These are phyloP conservation scores for Valencia hispanica DNA, from an alignment of 2,797 vertebrate species.

Conservation along the genomic window DNA sequence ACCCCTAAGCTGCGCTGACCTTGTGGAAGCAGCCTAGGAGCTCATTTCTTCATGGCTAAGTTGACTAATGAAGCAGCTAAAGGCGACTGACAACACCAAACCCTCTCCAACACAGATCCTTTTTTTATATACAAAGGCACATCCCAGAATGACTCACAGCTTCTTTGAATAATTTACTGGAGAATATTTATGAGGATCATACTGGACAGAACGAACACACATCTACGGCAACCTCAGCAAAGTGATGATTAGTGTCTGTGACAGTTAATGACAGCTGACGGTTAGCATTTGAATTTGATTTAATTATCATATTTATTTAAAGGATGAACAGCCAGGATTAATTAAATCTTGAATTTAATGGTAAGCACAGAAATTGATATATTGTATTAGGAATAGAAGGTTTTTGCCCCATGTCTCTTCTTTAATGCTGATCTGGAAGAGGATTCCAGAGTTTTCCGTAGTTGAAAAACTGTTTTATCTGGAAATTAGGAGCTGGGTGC, in stretches of 20 bases:
- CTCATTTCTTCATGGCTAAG: conserved; percentile 57
- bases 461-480: not conserved
- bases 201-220: not conserved
- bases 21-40: conserved; percentile 53
- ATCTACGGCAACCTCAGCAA: not conserved
- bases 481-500: not conserved
- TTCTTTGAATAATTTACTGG: not conserved
- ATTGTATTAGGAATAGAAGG: not conserved
- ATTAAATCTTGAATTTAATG: not conserved
- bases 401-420: not conserved
- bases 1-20: conserved; percentile 59
- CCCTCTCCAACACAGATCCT: not conserved
- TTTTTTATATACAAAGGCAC: not conserved
- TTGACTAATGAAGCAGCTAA: conserved; percentile 54
- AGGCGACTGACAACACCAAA: conserved; percentile 26
- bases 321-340: not conserved
- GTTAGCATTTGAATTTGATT: conserved; percentile 3
- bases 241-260: not conserved
- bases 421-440: not conserved
- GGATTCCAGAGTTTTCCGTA: not conserved
- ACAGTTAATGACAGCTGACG: conserved; percentile 12
- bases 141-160: not conserved
- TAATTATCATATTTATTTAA: not conserved
- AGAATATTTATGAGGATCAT: conserved; percentile 1
- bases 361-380: not conserved